phyloP scores from a whole-genome alignment of 2,113 vertebrate genomes.

The Anolis carolinensis region DNA sequence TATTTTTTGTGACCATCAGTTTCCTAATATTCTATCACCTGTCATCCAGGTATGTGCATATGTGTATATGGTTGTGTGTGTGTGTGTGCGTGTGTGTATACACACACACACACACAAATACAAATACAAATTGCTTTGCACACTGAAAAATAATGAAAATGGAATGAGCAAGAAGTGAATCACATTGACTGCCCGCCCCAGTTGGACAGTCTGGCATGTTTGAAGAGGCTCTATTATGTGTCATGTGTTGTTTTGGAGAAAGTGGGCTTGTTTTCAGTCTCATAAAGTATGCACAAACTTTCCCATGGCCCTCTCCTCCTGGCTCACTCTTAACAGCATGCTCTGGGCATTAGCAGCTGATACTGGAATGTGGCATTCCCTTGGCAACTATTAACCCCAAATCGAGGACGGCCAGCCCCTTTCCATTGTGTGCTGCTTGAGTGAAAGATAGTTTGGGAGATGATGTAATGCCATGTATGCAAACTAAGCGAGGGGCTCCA shows the following conservation, averaged over 20 bases:
- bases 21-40: slow-evolving; percentile 1
- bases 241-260: slow-evolving; percentile 61
- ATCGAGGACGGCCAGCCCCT: slow-evolving; percentile 62
- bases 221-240: slow-evolving; percentile 51
- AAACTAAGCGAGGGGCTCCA: slow-evolving; percentile 66
- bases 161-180: slow-evolving; percentile 31
- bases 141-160: slow-evolving; percentile 26
- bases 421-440: slow-evolving; percentile 59
- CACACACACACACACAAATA: no score
- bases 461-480: slow-evolving; percentile 77
- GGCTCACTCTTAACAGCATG: slow-evolving; percentile 65
- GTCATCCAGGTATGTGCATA: accelerated
- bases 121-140: slow-evolving; percentile 48
- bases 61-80: not conserved
- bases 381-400: slow-evolving; percentile 72
- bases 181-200: slow-evolving; percentile 12
- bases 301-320: slow-evolving; percentile 63
- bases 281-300: slow-evolving; percentile 74
- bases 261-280: slow-evolving; percentile 63
- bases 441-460: slow-evolving; percentile 68
- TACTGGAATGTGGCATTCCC: slow-evolving; percentile 73
- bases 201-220: slow-evolving; percentile 8
- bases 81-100: no score
- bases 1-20: slow-evolving; percentile 26
- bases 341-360: slow-evolving; percentile 72